phyloP scores from a whole-genome alignment of 2,888 invertebrate genomes.

The Tryphoninae sp. region DNA sequence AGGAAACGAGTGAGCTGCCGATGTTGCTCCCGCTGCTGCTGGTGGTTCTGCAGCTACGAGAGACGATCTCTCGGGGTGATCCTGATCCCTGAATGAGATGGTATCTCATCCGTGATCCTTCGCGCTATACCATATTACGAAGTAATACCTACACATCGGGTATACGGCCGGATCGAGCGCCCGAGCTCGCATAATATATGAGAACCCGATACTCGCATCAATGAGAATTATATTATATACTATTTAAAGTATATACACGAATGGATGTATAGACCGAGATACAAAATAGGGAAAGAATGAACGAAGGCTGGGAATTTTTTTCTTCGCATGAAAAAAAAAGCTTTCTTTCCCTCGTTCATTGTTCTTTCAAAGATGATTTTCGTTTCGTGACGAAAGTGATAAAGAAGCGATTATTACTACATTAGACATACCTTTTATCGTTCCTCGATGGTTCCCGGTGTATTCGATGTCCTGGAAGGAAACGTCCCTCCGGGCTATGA shows the following conservation, averaged over 20 bases:
- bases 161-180: slow-evolving; percentile 7
- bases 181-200: slow-evolving; percentile 48
- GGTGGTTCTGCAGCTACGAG: neutral
- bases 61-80: slow-evolving; percentile 68
- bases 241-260: slow-evolving; percentile 20
- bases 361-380: too few relatives aligned
- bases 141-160: slow-evolving; percentile 50
- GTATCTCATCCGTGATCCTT: slow-evolving; percentile 71
- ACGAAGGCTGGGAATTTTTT: neutral
- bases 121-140: slow-evolving; percentile 28
- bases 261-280: neutral
- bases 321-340: too few relatives aligned
- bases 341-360: too few relatives aligned
- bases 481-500: slow-evolving; percentile 72
- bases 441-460: slow-evolving; percentile 11
- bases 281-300: slow-evolving; percentile 11
- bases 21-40: slow-evolving; percentile 5
- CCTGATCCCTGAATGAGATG: slow-evolving; percentile 78
- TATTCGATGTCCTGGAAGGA: slow-evolving; percentile 60
- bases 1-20: slow-evolving; percentile 12
- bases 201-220: slow-evolving; percentile 55
- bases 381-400: neutral
- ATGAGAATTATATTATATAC: slow-evolving; percentile 52
- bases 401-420: neutral
- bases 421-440: neutral